A percentile compares a stretch with the other conserved stretches of the same genome.
phyloP scores from a whole-genome alignment of 2,113 vertebrate species.

The Trinectes maculatus region DNA sequence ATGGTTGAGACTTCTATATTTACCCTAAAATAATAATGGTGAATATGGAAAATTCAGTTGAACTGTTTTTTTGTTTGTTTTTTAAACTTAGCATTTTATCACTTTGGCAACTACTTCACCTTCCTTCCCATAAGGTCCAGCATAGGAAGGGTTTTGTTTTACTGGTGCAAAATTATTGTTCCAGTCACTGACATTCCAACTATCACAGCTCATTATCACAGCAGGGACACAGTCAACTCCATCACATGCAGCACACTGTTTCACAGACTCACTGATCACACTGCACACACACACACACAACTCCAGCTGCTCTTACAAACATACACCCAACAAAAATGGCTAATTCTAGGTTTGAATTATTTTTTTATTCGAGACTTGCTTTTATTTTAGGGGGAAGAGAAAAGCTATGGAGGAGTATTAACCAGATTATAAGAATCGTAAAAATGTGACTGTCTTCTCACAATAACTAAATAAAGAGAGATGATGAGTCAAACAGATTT shows the following conservation, averaged over 20 bases:
- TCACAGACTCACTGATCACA: neutral
- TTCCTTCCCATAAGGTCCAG: slow-evolving; percentile 87
- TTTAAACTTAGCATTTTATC: slow-evolving; percentile 85
- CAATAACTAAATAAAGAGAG: neutral
- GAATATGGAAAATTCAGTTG: slow-evolving; percentile 85
- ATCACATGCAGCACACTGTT: slow-evolving; percentile 18
- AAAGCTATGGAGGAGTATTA: neutral
- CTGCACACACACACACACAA: slow-evolving; percentile 23
- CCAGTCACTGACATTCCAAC: slow-evolving; percentile 70
- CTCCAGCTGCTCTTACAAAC: neutral
- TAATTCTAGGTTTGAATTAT: neutral
- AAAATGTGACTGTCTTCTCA: neutral
- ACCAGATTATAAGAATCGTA: no score
- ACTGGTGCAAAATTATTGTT: slow-evolving; percentile 82
- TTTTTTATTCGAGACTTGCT: neutral
- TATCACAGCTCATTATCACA: slow-evolving; percentile 51
- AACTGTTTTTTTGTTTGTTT: slow-evolving; percentile 88
- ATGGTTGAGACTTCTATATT: slow-evolving; percentile 91
- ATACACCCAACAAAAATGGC: no score
- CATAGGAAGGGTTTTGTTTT: slow-evolving; percentile 76
- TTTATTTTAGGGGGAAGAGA: no score
- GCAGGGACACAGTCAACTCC: slow-evolving; percentile 82
- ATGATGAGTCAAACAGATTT: neutral
- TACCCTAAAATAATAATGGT: slow-evolving; percentile 84
- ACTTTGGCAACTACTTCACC: slow-evolving; percentile 81